Evolutionary conservation across 2,113 vertebrate genomes (phyloP), one percentile per base, ranked within the genome.

Genomic region (Erythrocercus mccallii): DNA sequence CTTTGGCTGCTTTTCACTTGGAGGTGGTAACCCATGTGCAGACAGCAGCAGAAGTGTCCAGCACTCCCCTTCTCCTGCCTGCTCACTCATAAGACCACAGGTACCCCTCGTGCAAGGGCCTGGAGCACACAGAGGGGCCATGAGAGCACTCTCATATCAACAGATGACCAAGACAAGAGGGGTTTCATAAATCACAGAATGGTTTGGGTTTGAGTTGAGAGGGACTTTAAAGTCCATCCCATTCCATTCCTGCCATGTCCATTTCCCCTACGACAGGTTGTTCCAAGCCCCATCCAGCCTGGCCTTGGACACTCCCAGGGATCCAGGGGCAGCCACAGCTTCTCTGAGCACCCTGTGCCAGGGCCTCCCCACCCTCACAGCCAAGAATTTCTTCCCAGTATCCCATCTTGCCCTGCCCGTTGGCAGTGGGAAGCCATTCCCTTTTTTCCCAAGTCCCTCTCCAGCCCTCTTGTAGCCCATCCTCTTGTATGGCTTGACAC

Each of bases 71-170:
- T 40, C 50, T 33, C 35, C n/a, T 22, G 28, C 50, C 68, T 51
- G 44, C 15, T 62, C 40, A 19, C 30, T 11, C 3, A 0, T 2
- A 21, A 40, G 5, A 65, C 0, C 6, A 4, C 35, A 51, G 42
- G 22, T 18, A 11, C 27, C 30, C 20, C 45, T 66, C 0, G 0
- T 12, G 19, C 20, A 19, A 51, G 42, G 37, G 1, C 37, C 58
- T 71, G 21, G 38, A 25, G 64, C 45, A 35, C 8, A 1, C 45
- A 51, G 71, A 25, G 51, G 0, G 9, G 17, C 44, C 35, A 23
- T 0, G 0, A 60, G 35, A 9, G 0, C 68, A 50, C 15, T 3
- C 45, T 48, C 15, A 0, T 0, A 11, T 33, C 58, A 20, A 15
- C 31, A 53, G 35, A 53, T 28, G 12, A 56, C 38, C 3, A 45